phyloP scores from a whole-genome alignment of 1,140 invertebrate genomes.

The Argopecten irradians region DNA sequence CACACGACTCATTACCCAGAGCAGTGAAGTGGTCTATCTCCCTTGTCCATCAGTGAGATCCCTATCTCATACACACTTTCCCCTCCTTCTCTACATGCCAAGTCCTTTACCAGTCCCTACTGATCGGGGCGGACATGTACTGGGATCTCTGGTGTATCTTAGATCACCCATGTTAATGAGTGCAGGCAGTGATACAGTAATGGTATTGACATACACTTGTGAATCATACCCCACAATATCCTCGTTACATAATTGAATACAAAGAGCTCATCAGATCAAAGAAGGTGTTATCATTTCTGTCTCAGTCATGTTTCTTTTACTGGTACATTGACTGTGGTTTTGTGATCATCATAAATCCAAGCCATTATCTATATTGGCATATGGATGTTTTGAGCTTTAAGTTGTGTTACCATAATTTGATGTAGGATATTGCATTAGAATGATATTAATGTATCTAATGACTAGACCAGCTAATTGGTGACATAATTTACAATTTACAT shows the following conservation, averaged over 20 bases:
- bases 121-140: background rate
- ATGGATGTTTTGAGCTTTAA: background rate
- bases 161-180: background rate
- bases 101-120: background rate
- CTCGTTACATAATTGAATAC: background rate
- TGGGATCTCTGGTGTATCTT: background rate
- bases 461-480: background rate
- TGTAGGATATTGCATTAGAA: background rate
- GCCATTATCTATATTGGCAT: too few species aligned
- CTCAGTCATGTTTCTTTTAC: background rate
- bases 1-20: slow-evolving; percentile 7
- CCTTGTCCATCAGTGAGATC: background rate
- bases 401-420: background rate
- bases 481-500: background rate
- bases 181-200: background rate
- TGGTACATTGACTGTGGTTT: background rate
- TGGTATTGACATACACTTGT: background rate
- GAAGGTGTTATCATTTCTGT: background rate
- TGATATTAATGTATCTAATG: background rate
- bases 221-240: background rate
- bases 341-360: background rate
- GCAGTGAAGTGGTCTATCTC: background rate
- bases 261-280: background rate
- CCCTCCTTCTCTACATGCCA: background rate
- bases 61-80: background rate